Conservation (phyloP, 2,113 vertebrate species). For the Fregata magnificens region DNA sequence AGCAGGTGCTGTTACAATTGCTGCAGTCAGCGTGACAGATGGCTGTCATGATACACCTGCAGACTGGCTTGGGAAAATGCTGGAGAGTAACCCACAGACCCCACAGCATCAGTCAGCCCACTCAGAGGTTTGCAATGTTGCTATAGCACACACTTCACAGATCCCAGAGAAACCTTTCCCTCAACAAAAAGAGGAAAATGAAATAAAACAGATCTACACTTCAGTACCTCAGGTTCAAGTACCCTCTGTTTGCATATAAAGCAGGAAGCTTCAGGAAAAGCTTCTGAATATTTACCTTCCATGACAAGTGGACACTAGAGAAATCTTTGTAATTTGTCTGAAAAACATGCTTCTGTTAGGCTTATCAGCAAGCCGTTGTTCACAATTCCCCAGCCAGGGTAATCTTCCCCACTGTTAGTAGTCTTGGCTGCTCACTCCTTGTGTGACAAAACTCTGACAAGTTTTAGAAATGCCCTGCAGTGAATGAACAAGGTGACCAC, state of each 20-base stretch:
- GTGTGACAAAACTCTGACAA: not conserved
- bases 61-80: not conserved
- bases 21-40: rapidly evolving
- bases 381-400: not conserved
- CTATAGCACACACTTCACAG: not conserved
- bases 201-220: not conserved
- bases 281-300: not conserved
- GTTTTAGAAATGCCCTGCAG: not conserved
- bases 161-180: not conserved
- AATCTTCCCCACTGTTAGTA: not conserved
- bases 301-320: not conserved
- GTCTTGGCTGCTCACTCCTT: not conserved
- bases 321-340: not conserved
- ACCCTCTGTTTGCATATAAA: not conserved
- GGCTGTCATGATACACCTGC: rapidly evolving
- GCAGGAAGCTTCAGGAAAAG: not conserved
- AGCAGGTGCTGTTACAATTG: rapidly evolving
- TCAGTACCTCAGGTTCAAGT: not conserved
- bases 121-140: not conserved
- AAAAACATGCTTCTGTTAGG: not conserved
- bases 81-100: not conserved
- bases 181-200: not conserved
- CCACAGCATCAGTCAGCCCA: not conserved
- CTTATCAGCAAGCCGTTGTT: rapidly evolving
- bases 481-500: not conserved